Percentiles rank a stretch among this genome's conserved stretches.
Conservation (phyloP, 2,888 invertebrate genomes). For the Agonopterix arenella region DNA sequence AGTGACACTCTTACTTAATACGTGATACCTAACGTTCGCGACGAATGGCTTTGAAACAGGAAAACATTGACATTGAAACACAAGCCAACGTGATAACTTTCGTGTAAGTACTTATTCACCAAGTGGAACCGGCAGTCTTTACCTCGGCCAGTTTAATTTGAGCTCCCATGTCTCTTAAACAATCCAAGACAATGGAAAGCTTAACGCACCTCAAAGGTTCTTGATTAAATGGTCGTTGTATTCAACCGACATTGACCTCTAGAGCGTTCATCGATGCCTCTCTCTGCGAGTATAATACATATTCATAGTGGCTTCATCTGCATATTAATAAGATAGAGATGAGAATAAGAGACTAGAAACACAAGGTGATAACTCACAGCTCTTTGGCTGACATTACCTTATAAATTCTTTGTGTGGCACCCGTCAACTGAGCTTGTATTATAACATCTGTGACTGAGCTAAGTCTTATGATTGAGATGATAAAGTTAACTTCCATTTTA, state of each 20-base stretch:
- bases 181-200: conserved; percentile 30
- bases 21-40: background rate
- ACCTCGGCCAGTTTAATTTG: conserved; percentile 25
- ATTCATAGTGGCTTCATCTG: conserved; percentile 55
- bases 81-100: conserved; percentile 25
- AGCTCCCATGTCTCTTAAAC: conserved; percentile 29
- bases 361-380: conserved; percentile 10
- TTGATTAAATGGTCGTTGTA: conserved; percentile 30
- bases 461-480: no score
- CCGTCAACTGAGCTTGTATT: no score
- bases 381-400: no score
- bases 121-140: conserved; percentile 44
- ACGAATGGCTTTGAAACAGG: background rate
- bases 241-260: conserved; percentile 65
- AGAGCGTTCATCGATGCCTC: conserved; percentile 51
- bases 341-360: conserved; percentile 25
- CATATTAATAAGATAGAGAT: conserved; percentile 50
- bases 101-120: conserved; percentile 20
- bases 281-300: conserved; percentile 44
- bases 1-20: no score
- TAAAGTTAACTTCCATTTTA: no score
- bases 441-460: no score
- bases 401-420: no score
- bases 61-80: conserved; percentile 23
- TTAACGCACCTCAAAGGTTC: conserved; percentile 30